Evolutionary conservation across 2,888 invertebrate genomes (phyloP), one percentile per base, ranked within the genome.

Genomic region (Heliconius sara): DNA sequence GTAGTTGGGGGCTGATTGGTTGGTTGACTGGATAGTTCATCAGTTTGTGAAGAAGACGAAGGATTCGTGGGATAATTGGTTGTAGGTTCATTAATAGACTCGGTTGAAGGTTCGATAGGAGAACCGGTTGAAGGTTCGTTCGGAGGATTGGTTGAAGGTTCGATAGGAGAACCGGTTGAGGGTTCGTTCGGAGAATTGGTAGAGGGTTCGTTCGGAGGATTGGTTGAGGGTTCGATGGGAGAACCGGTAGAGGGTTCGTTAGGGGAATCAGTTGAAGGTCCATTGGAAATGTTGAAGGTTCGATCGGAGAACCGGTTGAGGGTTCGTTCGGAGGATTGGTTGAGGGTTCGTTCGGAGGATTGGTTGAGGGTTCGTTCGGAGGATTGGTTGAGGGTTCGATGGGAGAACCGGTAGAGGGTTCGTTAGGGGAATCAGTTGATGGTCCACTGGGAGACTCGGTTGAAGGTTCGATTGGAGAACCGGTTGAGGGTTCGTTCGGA

Each of bases 111-210:
- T 16, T 2, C 9, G 16, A 16, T 43, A 5, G 43, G 7, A 19
- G 27, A 16, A 3, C 3, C 5, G 2, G 72, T 71, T 19, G 71
- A 27, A 6, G 27, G 52, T 71, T 25, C 16, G 10, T 73, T 79
- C 2, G 83, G 30, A 25, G 76, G 78, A 16, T 66, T 27, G 22
- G 60, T 73, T 12, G 77, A 57, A 34, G 9, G 34, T 34, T 39
- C 34, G 0, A 1, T 9, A 0, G 34, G 34, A 39, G 34, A 39
- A 0, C 1, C 1, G 34, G 34, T 39, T 34, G 57, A 16, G 7
- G 52, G 22, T 52, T 75, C 70, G 34, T 74, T 75, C 0, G 70
- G 19, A 19, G 77, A 27, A 19, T 70, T 27, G 4, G 72, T 39
- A 0, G 60, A n/a, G 0, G 60, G 3, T n/a, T 10, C 60, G 3